Conservation (phyloP, 2,797 vertebrate genomes). For the Schizopygopsis pylzovi region DNA sequence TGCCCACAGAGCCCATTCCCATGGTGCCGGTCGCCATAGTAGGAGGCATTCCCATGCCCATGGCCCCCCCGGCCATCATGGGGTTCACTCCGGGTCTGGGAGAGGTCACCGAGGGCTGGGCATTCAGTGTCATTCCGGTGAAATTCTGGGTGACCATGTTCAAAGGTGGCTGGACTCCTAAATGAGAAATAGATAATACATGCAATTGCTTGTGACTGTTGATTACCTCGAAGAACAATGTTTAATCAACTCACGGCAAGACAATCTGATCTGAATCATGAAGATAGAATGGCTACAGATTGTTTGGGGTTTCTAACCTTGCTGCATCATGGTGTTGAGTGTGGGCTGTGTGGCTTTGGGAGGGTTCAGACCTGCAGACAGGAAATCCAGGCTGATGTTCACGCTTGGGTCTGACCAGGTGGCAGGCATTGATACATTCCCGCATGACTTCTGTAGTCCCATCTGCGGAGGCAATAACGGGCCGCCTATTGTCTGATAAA, state of each 20-base stretch:
- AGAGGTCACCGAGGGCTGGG: constrained; percentile 80
- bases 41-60: constrained; percentile 80
- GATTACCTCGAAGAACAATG: not conserved
- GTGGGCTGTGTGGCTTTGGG: constrained; percentile 92
- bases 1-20: constrained; percentile 60
- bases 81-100: constrained; percentile 80
- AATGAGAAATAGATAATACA: constrained; percentile 8
- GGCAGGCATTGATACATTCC: constrained; percentile 86
- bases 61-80: constrained; percentile 76
- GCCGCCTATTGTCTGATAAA: constrained; percentile 70
- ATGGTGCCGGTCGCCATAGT: constrained; percentile 75
- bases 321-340: constrained; percentile 95
- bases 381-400: constrained; percentile 98
- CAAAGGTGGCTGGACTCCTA: constrained; percentile 88
- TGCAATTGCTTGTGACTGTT: not conserved
- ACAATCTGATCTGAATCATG: not conserved
- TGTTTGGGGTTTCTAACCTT: constrained; percentile 78
- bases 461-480: constrained; percentile 75
- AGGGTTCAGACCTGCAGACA: constrained; percentile 91
- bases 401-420: constrained; percentile 99
- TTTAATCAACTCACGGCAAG: not conserved
- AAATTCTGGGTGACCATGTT: constrained; percentile 90
- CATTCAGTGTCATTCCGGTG: constrained; percentile 87
- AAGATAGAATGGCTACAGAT: not conserved
- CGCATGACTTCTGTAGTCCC: constrained; percentile 85